Percentiles rank a stretch among this genome's conserved stretches.
These are phyloP conservation scores for Tetragnatha versicolor DNA, from an alignment of 1,140 invertebrate species.

Conservation along the genomic window DNA sequence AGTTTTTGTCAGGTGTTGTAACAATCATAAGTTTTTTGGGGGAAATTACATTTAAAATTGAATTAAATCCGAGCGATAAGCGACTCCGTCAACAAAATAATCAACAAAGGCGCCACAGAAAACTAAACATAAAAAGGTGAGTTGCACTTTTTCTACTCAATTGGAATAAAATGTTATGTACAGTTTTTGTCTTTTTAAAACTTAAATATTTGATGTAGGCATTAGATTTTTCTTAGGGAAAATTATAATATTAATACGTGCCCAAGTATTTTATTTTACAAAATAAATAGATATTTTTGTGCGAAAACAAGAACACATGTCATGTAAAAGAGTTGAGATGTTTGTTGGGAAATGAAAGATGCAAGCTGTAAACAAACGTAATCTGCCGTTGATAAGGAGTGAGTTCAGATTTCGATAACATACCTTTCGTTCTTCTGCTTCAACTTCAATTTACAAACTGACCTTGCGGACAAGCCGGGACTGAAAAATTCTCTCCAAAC, in stretches of 20 bases:
- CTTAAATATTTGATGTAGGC: background rate
- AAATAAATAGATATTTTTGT: background rate
- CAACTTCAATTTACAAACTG: background rate
- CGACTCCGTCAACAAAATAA: background rate
- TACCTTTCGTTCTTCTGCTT: background rate
- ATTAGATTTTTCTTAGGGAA: background rate
- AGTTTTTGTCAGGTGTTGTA: too few species aligned
- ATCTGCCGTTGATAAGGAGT: background rate
- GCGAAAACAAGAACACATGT: background rate
- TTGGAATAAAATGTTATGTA: background rate
- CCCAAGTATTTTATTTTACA: too few species aligned
- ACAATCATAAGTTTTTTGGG: background rate
- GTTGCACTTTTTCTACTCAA: background rate
- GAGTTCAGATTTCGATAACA: background rate
- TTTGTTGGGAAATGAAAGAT: background rate
- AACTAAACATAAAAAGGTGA: background rate
- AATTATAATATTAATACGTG: background rate
- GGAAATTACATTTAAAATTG: background rate
- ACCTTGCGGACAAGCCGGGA: conserved; percentile 18
- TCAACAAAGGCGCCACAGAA: too few species aligned
- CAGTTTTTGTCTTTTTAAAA: too few species aligned
- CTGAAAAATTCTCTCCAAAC: conserved; percentile 3
- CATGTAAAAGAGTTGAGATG: background rate
- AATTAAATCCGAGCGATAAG: background rate
- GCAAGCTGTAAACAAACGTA: conserved; percentile 30